Evolutionary conservation across 1,140 invertebrate genomes (phyloP), one percentile per base, ranked within the genome.

Genomic region (Ceratosolen fusciceps): DNA sequence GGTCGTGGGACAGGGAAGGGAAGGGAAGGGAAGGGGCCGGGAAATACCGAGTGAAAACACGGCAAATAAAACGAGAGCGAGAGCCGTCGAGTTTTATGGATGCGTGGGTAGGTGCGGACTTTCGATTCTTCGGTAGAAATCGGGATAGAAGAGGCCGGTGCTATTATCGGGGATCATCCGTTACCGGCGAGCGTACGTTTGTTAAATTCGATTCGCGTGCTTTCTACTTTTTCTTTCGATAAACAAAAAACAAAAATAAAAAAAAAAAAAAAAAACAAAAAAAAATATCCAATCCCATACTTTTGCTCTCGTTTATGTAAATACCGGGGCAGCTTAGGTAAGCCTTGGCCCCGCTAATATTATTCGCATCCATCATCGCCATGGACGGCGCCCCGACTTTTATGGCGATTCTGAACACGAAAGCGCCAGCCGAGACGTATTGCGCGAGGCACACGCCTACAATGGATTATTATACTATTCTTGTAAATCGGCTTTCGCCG

Each of bases 211-310:
- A 39, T 39, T 21, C 8, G 24, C 2, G 21, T 39, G 37, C 56
- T 74, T 74, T 74, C 72, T 74, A 74, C 56, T 74, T 62, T 74
- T 74, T n/a, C 72, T 74, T 74, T 74, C 72, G 16, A 12, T 29
- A 24, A n/a, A n/a, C n/a, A n/a, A n/a, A n/a, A n/a, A n/a, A n/a
- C n/a, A n/a, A n/a, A n/a, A n/a, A n/a, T n/a, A n/a, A n/a, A n/a
- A n/a, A n/a, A n/a, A n/a, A n/a, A n/a, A n/a, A n/a, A n/a, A n/a
- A n/a, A n/a, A n/a, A n/a, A n/a, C n/a, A n/a, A n/a, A n/a, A n/a
- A n/a, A n/a, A n/a, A n/a, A n/a, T n/a, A n/a, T n/a, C n/a, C n/a
- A n/a, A 19, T 7, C n/a, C 9, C 39, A n/a, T 19, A 47, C 29
- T 54, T 72, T 72, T 52, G 60, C 60, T 65, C 60, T 65, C 60